Conservation (phyloP, 1,140 invertebrate species). For the Akabosia matsudoensis region DNA sequence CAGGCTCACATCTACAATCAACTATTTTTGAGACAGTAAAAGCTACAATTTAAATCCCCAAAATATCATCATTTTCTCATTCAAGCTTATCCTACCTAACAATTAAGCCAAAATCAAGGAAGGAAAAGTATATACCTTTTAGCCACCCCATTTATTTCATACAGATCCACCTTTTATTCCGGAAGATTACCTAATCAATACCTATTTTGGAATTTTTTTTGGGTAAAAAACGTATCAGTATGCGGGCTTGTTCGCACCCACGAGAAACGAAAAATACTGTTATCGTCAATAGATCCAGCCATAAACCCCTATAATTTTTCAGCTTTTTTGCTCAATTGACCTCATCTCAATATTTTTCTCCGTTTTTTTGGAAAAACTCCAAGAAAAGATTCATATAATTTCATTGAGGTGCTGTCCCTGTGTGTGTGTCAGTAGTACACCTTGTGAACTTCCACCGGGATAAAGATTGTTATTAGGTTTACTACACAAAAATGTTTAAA, state of each 20-base stretch:
- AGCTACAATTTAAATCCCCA: not conserved
- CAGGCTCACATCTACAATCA: not conserved
- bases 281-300: too few species aligned
- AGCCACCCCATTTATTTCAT: too few species aligned
- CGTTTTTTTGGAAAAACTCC: constrained; percentile 25
- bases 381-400: not conserved
- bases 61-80: not conserved
- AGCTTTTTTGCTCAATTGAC: constrained; percentile 40
- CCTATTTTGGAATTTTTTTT: not conserved
- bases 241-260: not conserved
- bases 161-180: too few species aligned
- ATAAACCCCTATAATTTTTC: constrained; percentile 32
- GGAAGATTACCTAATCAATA: too few species aligned
- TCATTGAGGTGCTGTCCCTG: too few species aligned
- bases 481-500: not conserved
- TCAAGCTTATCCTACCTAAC: not conserved
- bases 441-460: too few species aligned
- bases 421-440: too few species aligned
- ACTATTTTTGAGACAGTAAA: too few species aligned
- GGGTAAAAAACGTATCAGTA: not conserved
- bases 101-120: constrained; percentile 6
- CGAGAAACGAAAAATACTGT: not conserved
- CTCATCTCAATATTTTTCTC: constrained; percentile 17
- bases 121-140: too few species aligned
- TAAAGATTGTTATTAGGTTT: too few species aligned